Evolutionary conservation across 2,797 vertebrate genomes (phyloP), one percentile per base, ranked within the genome.

Genomic region (Myotis daubentonii): DNA sequence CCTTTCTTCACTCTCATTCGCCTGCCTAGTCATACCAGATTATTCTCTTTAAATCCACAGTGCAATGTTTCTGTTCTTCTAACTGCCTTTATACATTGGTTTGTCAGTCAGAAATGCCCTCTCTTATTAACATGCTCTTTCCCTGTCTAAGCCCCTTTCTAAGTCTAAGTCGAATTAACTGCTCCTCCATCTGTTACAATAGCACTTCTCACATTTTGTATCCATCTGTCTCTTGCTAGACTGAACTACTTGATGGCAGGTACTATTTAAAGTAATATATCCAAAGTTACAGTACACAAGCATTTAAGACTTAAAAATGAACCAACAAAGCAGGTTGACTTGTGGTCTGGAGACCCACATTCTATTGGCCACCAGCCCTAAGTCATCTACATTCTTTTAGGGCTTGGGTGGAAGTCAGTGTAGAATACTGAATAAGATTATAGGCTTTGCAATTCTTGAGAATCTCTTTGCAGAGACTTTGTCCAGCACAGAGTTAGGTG

Each of bases 81-180:
- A 55, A 47, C 19, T 68, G 25, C 51, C 33, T 95, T 90, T 84
- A 30, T 62, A n/a, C 28, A 72, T 76, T 86, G n/a, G 84, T 75
- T 55, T 71, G 10, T 91, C 44, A 47, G 11, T 78, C 41, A 89
- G 33, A 53, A 90, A 83, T 49, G 57, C 12, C 66, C 41, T 75
- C 53, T 89, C 20, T 95, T 13, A 49, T 30, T 60, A 92, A 72
- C 17, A 28, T 51, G 15, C 36, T 87, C 19, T 90, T 92, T 83
- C 20, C 30, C 41, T 79, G 23, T 81, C 87, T 88, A 95, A 96
- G 78, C 53, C 57, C n/a, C 71, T 94, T 81, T 53, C 51, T 95
- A 68, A 85, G 19, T 91, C 80, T 93, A 93, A 95, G 80, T 44
- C 1, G 7, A 96, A 95, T 97, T 93, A 96, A 88, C 53, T 71